Percentiles rank a stretch among this genome's conserved stretches.
Conservation (phyloP, 2,888 invertebrate species). For the Nebria salina region DNA sequence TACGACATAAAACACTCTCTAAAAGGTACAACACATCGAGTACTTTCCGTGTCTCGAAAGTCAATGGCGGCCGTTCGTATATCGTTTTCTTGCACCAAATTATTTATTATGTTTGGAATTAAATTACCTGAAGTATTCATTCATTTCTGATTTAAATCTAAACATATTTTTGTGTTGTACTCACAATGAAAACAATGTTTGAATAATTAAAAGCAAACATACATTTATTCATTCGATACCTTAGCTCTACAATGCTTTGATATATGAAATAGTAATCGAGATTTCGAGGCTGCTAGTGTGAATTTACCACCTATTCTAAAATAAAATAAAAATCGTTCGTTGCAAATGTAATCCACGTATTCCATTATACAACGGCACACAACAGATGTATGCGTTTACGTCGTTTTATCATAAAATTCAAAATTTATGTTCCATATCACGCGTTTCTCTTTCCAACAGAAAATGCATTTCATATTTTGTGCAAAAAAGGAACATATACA, state of each 20-base stretch:
- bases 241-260: too few relatives aligned
- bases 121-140: background rate
- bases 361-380: conserved; percentile 39
- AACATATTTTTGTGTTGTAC: too few relatives aligned
- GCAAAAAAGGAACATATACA: background rate
- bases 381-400: conserved; percentile 43
- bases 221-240: too few relatives aligned
- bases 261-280: conserved; percentile 10
- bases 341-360: conserved; percentile 43
- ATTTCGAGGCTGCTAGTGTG: background rate
- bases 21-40: conserved; percentile 2
- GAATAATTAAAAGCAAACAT: too few relatives aligned
- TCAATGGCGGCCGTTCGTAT: background rate
- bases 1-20: conserved; percentile 2
- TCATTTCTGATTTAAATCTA: too few relatives aligned
- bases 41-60: background rate
- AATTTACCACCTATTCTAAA: background rate
- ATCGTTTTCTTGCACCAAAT: too few relatives aligned
- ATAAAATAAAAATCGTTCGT: conserved; percentile 4
- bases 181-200: too few relatives aligned
- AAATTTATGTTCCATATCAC: conserved; percentile 45
- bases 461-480: conserved; percentile 36
- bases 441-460: conserved; percentile 34
- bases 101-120: too few relatives aligned
- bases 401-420: conserved; percentile 41